Base-by-base conservation (phyloP, 2,797 vertebrate genomes). In the Gymnodraco acuticeps region DNA sequence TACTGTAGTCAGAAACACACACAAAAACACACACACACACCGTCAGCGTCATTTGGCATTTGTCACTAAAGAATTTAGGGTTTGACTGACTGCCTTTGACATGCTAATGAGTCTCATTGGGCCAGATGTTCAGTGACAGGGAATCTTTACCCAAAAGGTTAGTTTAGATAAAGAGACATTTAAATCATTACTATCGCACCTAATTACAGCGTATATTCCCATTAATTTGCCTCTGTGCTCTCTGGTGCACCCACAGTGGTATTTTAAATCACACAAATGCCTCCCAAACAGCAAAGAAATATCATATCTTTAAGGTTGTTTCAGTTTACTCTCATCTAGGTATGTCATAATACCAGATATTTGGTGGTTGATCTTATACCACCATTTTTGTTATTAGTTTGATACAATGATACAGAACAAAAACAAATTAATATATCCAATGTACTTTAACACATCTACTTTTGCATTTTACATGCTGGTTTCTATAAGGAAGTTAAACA, bases 11-110 rank as follows among this genome's bases (percentile, higher is more conserved):
- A 38, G 16, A 17, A 13, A 45, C 38, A 42, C 62, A 77, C 76
- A 47, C 74, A 31, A 19, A 48, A 52, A 56, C 12, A 19, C 43
- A 58, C 12, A 19, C 43, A 63, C 51, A 55, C 54, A 23, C 17
- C 33, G 33, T 38, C 33, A 38, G 1, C 19, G 48, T 42, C 15
- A 45, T 67, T 64, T 71, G n/a, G 16, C 52, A 48, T 60, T 38
- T 76, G 76, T 75, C 75, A 63, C 47, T 50, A 38, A 59, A 42
- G 23, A 54, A 56, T 56, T 48, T 20, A 14, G 53, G 46, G 64
- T 15, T 23, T 67, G 42, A 64, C 38, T 70, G 64, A 60, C 46
- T 73, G 75, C 61, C 52, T 84, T 82, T 84, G 72, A 82, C 70
- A 72, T 82, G 66, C 5, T 45, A 71, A 86, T 87, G 68, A 45